A percentile compares a stretch with the other conserved stretches of the same genome.
Conservation (phyloP, 2,797 vertebrate species). For the Kryptolebias ocellatus region DNA sequence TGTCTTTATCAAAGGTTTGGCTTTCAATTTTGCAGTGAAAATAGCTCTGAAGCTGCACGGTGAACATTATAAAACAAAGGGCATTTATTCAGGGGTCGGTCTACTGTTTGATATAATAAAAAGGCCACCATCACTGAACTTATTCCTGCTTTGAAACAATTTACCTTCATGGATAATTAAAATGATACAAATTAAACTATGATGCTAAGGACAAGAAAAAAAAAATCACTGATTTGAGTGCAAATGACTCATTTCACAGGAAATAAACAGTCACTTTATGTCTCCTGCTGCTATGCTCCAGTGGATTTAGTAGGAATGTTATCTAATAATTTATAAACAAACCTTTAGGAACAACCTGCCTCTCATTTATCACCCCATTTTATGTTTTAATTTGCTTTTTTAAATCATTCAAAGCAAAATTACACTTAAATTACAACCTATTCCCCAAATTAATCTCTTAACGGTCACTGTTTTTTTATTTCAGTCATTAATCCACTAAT, state of each 20-base stretch:
- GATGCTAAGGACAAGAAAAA: conserved; percentile 8
- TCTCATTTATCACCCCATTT: not conserved
- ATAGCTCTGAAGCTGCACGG: conserved; percentile 15
- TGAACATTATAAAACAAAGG: conserved; percentile 31
- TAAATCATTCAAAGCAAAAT: not conserved
- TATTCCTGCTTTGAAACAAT: conserved; percentile 40
- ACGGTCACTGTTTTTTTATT: not conserved
- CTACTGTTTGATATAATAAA: conserved; percentile 28
- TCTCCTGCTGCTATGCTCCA: not conserved
- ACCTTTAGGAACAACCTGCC: not conserved
- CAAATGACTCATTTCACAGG: conserved; percentile 37
- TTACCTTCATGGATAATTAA: conserved; percentile 66
- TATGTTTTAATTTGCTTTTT: not conserved
- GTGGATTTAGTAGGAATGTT: not conserved
- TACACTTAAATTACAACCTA: not conserved
- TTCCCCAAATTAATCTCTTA: too few relatives aligned
- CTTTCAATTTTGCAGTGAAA: conserved; percentile 18
- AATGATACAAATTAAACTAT: conserved; percentile 57
- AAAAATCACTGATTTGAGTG: conserved; percentile 3
- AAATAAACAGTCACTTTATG: conserved; percentile 21
- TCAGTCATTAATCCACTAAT: too few relatives aligned
- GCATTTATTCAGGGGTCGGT: conserved; percentile 42
- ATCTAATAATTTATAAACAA: not conserved
- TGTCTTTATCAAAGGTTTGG: conserved; percentile 26
- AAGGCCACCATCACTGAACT: conserved; percentile 45